phyloP scores from a whole-genome alignment of 1,140 invertebrate species.

The Armadillidium nasatum region DNA sequence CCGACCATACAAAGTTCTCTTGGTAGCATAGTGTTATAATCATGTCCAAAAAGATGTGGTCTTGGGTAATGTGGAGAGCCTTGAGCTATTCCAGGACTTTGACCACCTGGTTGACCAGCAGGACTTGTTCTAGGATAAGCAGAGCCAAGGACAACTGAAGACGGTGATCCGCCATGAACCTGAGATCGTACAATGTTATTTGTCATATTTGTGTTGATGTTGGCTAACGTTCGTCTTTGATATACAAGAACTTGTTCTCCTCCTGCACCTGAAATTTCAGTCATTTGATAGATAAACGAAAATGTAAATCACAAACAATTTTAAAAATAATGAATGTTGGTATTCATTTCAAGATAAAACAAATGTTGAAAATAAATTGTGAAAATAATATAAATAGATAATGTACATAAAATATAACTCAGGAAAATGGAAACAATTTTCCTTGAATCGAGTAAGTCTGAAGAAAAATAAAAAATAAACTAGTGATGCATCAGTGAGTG shows the following conservation, averaged over 20 bases:
- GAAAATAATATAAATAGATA: too few species aligned
- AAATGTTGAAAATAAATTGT: too few species aligned
- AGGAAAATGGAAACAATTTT: too few species aligned
- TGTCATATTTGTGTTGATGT: slow-evolving; percentile 32
- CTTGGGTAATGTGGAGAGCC: slow-evolving; percentile 50
- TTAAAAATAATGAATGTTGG: too few species aligned
- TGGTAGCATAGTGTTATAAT: slow-evolving; percentile 77
- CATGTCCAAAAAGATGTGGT: slow-evolving; percentile 76
- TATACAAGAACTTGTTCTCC: slow-evolving; percentile 41
- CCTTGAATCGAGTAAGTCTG: too few species aligned
- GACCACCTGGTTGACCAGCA: slow-evolving; percentile 30
- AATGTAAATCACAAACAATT: too few species aligned
- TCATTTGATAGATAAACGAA: too few species aligned
- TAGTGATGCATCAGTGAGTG: too few species aligned
- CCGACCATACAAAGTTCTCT: slow-evolving; percentile 82
- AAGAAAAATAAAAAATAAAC: too few species aligned
- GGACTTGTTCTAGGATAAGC: slow-evolving; percentile 33
- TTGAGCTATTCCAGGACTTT: slow-evolving; percentile 33
- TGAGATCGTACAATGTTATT: slow-evolving; percentile 32
- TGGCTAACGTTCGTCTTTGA: slow-evolving; percentile 47
- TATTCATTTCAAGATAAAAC: too few species aligned
- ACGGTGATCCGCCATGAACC: slow-evolving; percentile 5
- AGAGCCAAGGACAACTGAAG: neutral
- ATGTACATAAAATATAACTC: too few species aligned
- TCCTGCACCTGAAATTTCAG: slow-evolving; percentile 22